A percentile compares a stretch with the other conserved stretches of the same genome.
These are phyloP conservation scores for Riptortus pedestris DNA, from an alignment of 1,140 invertebrate species.

Conservation along the genomic window DNA sequence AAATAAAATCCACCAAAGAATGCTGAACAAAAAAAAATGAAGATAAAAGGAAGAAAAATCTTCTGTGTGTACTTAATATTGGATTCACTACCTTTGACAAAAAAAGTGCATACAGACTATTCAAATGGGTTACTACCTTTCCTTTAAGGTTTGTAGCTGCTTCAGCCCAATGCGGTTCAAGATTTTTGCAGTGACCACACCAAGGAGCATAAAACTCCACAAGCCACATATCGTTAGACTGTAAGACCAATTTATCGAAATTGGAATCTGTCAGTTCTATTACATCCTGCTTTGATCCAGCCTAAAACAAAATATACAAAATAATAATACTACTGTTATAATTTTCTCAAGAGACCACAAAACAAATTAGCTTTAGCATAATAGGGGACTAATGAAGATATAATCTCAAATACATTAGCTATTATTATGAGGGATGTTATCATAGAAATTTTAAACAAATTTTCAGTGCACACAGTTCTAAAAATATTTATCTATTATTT, in stretches of 20 bases:
- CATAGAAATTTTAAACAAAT: too few species aligned
- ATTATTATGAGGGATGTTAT: too few species aligned
- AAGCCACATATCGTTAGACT: conserved; percentile 79
- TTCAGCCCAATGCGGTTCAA: conserved; percentile 68
- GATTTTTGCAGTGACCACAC: conserved; percentile 76
- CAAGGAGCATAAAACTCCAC: conserved; percentile 93
- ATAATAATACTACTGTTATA: background rate
- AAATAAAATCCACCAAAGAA: too few species aligned
- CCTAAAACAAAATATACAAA: conserved; percentile 23
- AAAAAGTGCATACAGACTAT: too few species aligned
- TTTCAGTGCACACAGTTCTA: too few species aligned
- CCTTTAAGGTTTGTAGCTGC: conserved; percentile 91
- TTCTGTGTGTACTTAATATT: too few species aligned
- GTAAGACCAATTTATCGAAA: conserved; percentile 77
- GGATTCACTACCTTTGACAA: too few species aligned
- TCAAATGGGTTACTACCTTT: conserved; percentile 48
- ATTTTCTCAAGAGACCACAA: background rate
- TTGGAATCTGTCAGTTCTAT: conserved; percentile 82
- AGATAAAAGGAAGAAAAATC: too few species aligned
- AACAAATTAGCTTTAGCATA: background rate
- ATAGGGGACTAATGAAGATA: background rate
- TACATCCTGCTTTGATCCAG: conserved; percentile 49
- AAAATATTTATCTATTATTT: too few species aligned
- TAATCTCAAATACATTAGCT: background rate
- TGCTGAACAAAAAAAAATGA: too few species aligned